Base-by-base conservation (phyloP, 2,888 invertebrate genomes). In the Slavum lentiscoides region DNA sequence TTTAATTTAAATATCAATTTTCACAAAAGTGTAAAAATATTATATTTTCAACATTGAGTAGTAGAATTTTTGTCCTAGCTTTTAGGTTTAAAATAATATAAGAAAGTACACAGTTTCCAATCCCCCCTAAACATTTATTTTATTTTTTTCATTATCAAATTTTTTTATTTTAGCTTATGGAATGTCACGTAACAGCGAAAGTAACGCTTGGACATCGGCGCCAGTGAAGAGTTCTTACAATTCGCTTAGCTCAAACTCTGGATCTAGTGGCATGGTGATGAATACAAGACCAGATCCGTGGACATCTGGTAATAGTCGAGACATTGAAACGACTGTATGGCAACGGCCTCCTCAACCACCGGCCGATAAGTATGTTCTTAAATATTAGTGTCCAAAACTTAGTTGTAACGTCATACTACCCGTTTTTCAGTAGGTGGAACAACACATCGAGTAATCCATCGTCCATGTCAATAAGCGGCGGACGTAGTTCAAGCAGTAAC, bases 301-400 rank as follows among this genome's bases (percentile, higher is more conserved):
- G 80, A 39, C 72, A 58, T 59, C n/a, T 68, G 55, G 39, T 55
- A 72, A 30, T 77, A 53, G 39, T 23, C 70, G 72, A 23, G 80
- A 80, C n/a, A 66, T 80, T 21, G 80, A 72, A 30, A 17, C 80
- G 55, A 39, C 39, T 58, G 66, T 80, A 19, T 80, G 80, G 80
- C 80, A 80, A 72, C 80, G 80, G 13, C 58, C 80, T 23, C 72
- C 58, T n/a, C 80, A 72, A 80, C 64, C 80, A 19, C 80, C 64
- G 23, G 1, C 72, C 9, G 80, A 80, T 30, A 80, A 80, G 80
- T 80, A 80, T 80, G 72, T 39, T n/a, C 17, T 43, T 19, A n/a
- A 61, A 21, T 74, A 19, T 6, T 5, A 4, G 19, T 19, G 19
- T 61, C n/a, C n/a, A 13, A 23, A 23, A 61, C 13, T 23, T 15